Evolutionary conservation across 1,140 invertebrate species (phyloP).

Genomic region (Triops longicaudatus): DNA sequence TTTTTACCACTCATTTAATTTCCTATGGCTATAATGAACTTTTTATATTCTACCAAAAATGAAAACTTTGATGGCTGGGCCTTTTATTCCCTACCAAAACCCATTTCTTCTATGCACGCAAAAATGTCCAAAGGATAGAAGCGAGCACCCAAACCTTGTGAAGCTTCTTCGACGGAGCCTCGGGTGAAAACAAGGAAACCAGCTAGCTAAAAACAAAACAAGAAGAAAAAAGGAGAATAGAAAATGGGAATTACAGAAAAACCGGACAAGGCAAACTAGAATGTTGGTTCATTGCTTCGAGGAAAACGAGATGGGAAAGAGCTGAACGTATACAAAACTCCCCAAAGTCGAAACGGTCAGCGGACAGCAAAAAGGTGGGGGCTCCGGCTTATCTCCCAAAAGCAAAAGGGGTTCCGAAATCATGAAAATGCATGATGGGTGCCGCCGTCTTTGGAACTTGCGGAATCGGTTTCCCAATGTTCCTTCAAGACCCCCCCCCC

Average conservation of each 20-base stretch:
- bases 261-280: constrained; percentile 3
- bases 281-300: constrained; percentile 3
- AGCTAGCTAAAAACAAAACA: not conserved
- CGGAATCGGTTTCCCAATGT: not conserved
- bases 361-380: constrained; percentile 13
- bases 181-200: not conserved
- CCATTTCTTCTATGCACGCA: not conserved
- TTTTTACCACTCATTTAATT: not conserved
- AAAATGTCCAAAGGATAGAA: not conserved
- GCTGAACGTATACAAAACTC: not conserved
- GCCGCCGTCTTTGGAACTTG: not conserved
- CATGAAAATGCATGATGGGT: constrained; percentile 15
- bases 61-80: not conserved
- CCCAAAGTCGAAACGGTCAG: constrained; percentile 1
- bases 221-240: not conserved
- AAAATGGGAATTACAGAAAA: not conserved
- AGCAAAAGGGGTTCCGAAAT: not conserved
- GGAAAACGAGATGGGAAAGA: not conserved
- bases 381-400: constrained; percentile 14
- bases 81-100: not conserved
- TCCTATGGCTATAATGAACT: constrained; percentile 7
- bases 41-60: not conserved
- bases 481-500: not conserved
- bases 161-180: not conserved
- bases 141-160: not conserved